A percentile compares a stretch with the other conserved stretches of the same genome.
Evolutionary conservation across 2,888 invertebrate genomes (phyloP).

Genomic region (Eustalomyia histrio): DNA sequence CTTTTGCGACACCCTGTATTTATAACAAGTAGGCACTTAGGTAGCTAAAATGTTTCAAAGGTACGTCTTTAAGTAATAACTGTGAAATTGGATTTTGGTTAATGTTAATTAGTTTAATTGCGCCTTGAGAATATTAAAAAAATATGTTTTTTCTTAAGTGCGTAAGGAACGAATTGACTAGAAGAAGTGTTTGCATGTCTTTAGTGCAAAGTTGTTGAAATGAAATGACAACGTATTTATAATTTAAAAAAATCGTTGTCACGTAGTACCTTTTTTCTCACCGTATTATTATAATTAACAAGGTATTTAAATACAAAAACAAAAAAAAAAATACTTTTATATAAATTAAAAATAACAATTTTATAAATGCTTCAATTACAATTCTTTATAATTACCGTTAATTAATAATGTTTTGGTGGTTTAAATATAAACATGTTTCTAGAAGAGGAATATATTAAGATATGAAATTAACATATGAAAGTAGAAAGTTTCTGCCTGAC

Average conservation of each 20-base stretch:
- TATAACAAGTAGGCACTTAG: background rate
- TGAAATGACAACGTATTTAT: conserved; percentile 34
- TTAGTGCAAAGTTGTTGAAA: conserved; percentile 7
- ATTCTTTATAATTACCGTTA: background rate
- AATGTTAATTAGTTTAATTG: conserved; percentile 61
- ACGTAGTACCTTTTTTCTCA: conserved; percentile 33
- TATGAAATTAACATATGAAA: no score
- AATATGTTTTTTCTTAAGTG: conserved; percentile 1
- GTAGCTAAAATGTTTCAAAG: background rate
- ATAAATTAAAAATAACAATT: conserved; percentile 10
- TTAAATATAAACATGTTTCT: background rate
- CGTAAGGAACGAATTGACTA: background rate
- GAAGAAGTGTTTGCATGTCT: conserved; percentile 1
- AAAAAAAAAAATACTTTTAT: conserved; percentile 2
- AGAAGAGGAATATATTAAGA: background rate
- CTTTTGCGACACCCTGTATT: no score
- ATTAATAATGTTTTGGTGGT: background rate
- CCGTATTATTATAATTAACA: conserved; percentile 49
- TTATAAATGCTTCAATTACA: background rate
- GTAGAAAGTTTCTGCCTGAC: no score
- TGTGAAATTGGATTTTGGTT: conserved; percentile 58
- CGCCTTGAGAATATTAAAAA: conserved; percentile 51
- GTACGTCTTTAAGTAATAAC: conserved; percentile 3
- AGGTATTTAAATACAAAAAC: conserved; percentile 37
- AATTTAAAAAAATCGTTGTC: background rate